These are phyloP conservation scores for Merluccius polli DNA, from an alignment of 2,797 vertebrate genomes.

Conservation along the genomic window DNA sequence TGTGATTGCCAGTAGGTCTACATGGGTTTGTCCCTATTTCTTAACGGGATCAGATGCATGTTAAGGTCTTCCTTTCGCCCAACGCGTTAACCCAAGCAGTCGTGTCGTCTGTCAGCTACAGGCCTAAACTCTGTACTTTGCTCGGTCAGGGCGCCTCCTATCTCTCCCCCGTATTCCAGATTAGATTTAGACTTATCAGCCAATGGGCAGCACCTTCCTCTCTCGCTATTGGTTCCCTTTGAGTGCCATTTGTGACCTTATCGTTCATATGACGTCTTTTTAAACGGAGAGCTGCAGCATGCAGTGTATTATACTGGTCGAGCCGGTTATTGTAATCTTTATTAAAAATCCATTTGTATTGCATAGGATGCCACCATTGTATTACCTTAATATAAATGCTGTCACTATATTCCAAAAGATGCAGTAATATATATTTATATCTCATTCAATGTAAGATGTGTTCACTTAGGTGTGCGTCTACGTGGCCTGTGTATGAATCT, in stretches of 20 bases:
- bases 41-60: background rate
- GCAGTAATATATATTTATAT: too few relatives aligned
- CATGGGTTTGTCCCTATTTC: background rate
- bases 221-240: background rate
- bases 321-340: background rate
- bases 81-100: background rate
- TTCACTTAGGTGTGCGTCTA: too few relatives aligned
- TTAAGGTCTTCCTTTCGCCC: background rate
- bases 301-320: background rate
- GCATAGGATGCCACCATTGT: background rate
- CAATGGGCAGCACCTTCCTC: constrained; percentile 7
- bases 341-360: background rate
- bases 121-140: constrained; percentile 37
- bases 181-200: constrained; percentile 50
- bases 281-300: background rate
- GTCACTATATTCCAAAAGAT: background rate
- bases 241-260: background rate
- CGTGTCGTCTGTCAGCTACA: background rate
- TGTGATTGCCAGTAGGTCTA: too few relatives aligned
- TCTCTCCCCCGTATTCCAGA: constrained; percentile 36
- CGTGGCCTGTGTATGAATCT: background rate
- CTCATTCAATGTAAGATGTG: background rate
- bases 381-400: background rate
- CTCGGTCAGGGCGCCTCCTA: constrained; percentile 31
- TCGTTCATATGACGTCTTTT: background rate